Evolutionary conservation across 2,113 vertebrate genomes (phyloP).

Genomic region (Benitochromis conjunctus): DNA sequence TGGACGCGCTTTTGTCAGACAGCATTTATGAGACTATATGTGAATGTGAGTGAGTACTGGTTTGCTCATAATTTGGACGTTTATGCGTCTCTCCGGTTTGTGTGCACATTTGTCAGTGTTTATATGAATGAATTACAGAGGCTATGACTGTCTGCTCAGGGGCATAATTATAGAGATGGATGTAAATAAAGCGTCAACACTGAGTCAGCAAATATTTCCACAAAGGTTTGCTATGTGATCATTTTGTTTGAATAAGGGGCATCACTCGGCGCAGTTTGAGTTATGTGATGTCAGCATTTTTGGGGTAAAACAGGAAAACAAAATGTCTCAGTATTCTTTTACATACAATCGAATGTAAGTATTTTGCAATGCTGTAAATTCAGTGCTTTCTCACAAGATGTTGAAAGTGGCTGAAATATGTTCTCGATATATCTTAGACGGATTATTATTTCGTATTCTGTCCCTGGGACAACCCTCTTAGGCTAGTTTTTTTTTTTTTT

Average conservation of each 20-base stretch:
- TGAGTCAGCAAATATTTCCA: conserved; percentile 2
- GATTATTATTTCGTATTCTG: background rate
- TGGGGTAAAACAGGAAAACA: background rate
- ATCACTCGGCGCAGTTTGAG: background rate
- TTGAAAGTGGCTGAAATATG: background rate
- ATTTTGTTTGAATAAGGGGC: background rate
- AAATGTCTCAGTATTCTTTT: background rate
- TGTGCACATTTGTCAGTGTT: background rate
- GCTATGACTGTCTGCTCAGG: background rate
- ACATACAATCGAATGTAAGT: background rate
- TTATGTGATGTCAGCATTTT: background rate
- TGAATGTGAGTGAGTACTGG: background rate
- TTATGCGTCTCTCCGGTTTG: background rate
- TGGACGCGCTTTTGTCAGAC: rapidly evolving
- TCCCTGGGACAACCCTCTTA: background rate
- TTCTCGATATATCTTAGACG: background rate
- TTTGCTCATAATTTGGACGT: background rate
- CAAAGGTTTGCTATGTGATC: background rate
- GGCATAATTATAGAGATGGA: conserved; percentile 26
- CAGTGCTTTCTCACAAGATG: background rate
- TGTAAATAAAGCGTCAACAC: conserved; percentile 19
- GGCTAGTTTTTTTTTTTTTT: too few relatives aligned
- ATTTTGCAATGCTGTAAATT: background rate
- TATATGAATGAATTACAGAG: background rate
- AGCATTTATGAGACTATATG: background rate